Conservation (phyloP, 2,113 vertebrate genomes). For the Dicentrarchus labrax region DNA sequence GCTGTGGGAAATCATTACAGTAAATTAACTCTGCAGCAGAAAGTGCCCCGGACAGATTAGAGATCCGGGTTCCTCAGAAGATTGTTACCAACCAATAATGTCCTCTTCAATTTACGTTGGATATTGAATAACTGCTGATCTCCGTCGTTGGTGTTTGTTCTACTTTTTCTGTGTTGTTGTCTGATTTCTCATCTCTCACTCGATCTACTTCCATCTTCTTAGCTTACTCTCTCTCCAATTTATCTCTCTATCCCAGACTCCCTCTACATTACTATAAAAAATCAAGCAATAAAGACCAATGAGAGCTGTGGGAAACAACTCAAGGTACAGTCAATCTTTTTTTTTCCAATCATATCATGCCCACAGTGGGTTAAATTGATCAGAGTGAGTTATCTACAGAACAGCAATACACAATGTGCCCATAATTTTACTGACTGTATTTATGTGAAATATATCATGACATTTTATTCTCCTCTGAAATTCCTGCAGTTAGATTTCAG, state of each 20-base stretch:
- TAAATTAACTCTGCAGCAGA: constrained; percentile 60
- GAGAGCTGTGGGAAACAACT: background rate
- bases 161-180: background rate
- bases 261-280: background rate
- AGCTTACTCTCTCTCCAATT: background rate
- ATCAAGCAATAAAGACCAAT: background rate
- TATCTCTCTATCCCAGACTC: background rate
- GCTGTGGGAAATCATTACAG: constrained; percentile 57
- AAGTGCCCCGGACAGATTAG: constrained; percentile 59
- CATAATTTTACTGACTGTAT: background rate
- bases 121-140: constrained; percentile 37
- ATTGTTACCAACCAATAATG: constrained; percentile 70
- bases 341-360: background rate
- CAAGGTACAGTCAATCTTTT: background rate
- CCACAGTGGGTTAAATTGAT: constrained; percentile 3
- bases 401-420: too few relatives aligned
- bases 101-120: constrained; percentile 55
- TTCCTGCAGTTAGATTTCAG: too few relatives aligned
- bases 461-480: too few relatives aligned
- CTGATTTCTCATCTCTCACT: background rate
- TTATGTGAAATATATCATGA: too few relatives aligned
- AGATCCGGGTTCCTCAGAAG: constrained; percentile 55
- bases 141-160: constrained; percentile 17
- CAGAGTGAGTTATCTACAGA: background rate
- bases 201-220: background rate